These are phyloP conservation scores for Eudasyphora cyanicolor DNA, from an alignment of 2,888 invertebrate species.

Conservation along the genomic window DNA sequence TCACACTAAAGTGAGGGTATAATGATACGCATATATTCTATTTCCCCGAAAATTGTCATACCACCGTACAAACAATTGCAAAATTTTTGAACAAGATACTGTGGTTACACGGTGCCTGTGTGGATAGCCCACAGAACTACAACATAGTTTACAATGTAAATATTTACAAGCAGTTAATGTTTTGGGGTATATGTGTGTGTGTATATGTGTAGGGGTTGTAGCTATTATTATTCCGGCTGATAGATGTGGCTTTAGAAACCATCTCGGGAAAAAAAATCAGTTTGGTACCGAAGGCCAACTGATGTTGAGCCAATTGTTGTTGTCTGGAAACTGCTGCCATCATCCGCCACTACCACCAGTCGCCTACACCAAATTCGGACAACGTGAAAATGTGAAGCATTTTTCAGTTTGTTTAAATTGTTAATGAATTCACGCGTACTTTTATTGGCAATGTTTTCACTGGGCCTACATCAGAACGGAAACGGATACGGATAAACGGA, in stretches of 20 bases:
- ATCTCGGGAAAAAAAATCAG: neutral
- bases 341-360: no score
- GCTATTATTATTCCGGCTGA: conserved; percentile 31
- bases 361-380: neutral
- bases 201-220: conserved; percentile 32
- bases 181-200: conserved; percentile 31
- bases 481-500: no score
- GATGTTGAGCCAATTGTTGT: neutral
- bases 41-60: conserved; percentile 27
- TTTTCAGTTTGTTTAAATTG: conserved; percentile 20
- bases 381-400: conserved; percentile 2
- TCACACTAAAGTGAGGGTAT: no score
- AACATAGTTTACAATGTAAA: conserved; percentile 41
- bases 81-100: conserved; percentile 42
- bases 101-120: neutral
- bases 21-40: no score
- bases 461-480: neutral
- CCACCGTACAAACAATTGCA: neutral
- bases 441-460: conserved; percentile 12
- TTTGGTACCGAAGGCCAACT: neutral
- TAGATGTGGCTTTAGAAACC: neutral
- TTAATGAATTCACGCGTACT: conserved; percentile 28
- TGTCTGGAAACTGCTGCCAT: neutral
- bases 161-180: conserved; percentile 46
- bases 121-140: neutral